Conservation (phyloP, 2,113 vertebrate species). For the Glaucomys volans region DNA sequence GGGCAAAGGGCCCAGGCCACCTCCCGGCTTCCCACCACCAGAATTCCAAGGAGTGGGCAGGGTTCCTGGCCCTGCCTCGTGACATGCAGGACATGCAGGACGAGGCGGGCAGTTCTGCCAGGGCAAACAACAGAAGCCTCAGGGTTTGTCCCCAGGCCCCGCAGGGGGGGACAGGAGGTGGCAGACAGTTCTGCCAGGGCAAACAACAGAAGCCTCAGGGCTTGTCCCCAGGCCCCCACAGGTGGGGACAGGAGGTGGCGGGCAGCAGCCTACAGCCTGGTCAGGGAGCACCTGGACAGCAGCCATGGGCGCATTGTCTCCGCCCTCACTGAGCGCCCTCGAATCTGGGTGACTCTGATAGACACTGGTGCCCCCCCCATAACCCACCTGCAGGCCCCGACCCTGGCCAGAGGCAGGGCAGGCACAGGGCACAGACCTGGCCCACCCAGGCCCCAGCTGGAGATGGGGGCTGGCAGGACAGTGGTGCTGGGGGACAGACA, state of each 20-base stretch:
- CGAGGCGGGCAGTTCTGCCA: no score
- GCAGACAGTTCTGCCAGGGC: not conserved
- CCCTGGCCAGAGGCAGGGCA: no score
- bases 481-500: rapidly evolving
- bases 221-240: not conserved
- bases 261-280: not conserved
- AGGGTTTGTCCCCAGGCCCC: not conserved
- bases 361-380: not conserved
- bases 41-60: not conserved
- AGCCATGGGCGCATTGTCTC: no score
- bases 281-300: not conserved
- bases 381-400: not conserved
- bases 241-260: not conserved
- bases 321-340: not conserved
- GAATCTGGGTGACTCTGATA: no score
- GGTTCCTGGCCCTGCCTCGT: not conserved
- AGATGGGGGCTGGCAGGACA: not conserved
- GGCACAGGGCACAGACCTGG: not conserved
- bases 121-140: rapidly evolving
- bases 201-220: rapidly evolving
- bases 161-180: not conserved
- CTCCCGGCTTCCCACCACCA: not conserved
- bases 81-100: no score
- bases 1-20: not conserved
- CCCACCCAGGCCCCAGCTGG: not conserved